A percentile compares a stretch with the other conserved stretches of the same genome.
Conservation (phyloP, 2,888 invertebrate genomes). For the Carterocephalus palaemon region DNA sequence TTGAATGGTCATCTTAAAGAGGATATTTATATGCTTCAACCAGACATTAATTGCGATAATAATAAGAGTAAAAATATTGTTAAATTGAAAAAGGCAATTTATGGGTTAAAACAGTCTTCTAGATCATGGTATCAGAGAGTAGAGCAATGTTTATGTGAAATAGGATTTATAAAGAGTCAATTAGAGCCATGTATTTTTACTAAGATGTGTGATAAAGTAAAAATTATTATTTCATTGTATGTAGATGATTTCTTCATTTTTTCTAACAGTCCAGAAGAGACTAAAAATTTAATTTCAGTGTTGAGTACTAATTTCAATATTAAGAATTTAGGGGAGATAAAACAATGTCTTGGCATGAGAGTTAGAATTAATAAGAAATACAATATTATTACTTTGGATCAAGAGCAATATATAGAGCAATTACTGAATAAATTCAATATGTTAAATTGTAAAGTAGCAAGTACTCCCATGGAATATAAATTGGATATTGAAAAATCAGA, state of each 20-base stretch:
- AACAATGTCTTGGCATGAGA: slow-evolving; percentile 13
- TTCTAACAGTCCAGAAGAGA: slow-evolving; percentile 16
- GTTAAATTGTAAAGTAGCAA: slow-evolving; percentile 19
- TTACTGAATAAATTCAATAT: slow-evolving; percentile 21
- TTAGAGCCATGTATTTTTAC: neutral
- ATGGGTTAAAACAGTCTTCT: slow-evolving; percentile 24
- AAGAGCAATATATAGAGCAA: slow-evolving; percentile 22
- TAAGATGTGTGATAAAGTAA: neutral
- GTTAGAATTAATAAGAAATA: slow-evolving; percentile 9
- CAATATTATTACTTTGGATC: slow-evolving; percentile 17
- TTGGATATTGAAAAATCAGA: slow-evolving; percentile 14
- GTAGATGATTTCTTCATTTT: slow-evolving; percentile 1
- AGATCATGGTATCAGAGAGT: slow-evolving; percentile 16
- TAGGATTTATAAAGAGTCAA: neutral
- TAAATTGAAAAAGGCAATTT: slow-evolving; percentile 11
- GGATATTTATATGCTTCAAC: slow-evolving; percentile 21
- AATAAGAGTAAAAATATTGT: slow-evolving; percentile 6
- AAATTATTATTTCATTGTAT: neutral
- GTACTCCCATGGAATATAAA: slow-evolving; percentile 23
- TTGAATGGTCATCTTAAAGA: slow-evolving; percentile 26
- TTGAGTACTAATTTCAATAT: slow-evolving; percentile 21
- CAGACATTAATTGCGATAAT: slow-evolving; percentile 1
- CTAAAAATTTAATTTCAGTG: slow-evolving; percentile 3
- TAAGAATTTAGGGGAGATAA: slow-evolving; percentile 15
- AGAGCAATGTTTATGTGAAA: neutral